Evolutionary conservation across 2,797 vertebrate genomes (phyloP), one percentile per base, ranked within the genome.

Genomic region (Meriones psammophilus): DNA sequence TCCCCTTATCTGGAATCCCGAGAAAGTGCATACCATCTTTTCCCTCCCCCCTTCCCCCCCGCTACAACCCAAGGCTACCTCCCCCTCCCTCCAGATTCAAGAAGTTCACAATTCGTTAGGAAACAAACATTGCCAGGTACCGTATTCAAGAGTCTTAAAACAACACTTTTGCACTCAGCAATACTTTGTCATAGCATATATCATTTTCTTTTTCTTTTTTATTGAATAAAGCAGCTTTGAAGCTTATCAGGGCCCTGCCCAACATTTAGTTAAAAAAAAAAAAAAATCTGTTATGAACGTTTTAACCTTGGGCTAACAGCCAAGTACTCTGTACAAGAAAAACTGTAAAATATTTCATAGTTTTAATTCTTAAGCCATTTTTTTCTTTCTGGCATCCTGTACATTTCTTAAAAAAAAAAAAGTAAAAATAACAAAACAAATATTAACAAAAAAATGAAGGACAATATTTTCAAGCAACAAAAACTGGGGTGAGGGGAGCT

Each of bases 171-270:
- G 98, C 98, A 99, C 98, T 98, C 98, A 97, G 96, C 94, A 88
- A 98, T 98, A 98, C 96, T 98, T 98, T 96, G 91, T 97, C 98
- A 98, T 95, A 97, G 98, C 97, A 98, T 98, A 97, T 97, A 97
- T 93, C 97, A 97, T 96, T 98, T 94, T 97, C 62, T 94, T 87
- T 98, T 97, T 95, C 98, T 98, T 96, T 98, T 98, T 99, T 98
- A 98, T 98, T 98, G 98, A 99, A 98, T 98, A 99, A 99, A 99
- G 99, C 99, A 99, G 99, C 99, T 99, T 99, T 98, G 98, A 99
- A 98, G 98, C 99, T 99, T 99, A 98, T 98, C 98, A 99, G 99
- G 99, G 99, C 99, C 99, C 99, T 99, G 99, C 99, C 99, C 99
- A 99, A 99, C 98, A 99, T 98, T 99, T 99, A 99, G 98, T 98